These are phyloP conservation scores for Strigamia maritima DNA, from an alignment of 2,888 invertebrate species.

Conservation along the genomic window DNA sequence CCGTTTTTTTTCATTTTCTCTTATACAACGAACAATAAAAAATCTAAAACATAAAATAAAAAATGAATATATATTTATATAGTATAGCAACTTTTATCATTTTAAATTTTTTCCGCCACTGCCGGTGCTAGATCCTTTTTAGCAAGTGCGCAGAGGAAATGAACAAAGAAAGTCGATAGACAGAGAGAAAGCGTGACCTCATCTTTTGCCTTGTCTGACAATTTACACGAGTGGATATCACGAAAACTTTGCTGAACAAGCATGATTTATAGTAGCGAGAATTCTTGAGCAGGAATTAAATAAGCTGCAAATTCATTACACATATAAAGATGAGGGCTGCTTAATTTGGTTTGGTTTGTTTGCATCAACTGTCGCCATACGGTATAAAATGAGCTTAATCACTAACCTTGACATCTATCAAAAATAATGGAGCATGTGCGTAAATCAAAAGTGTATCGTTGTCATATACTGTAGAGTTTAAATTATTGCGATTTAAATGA, in stretches of 20 bases:
- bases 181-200: background rate
- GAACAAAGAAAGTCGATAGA: conserved; percentile 14
- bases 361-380: background rate
- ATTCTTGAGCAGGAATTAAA: background rate
- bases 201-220: conserved; percentile 6
- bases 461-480: background rate
- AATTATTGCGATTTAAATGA: background rate
- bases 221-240: conserved; percentile 15
- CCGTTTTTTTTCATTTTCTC: background rate
- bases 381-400: background rate
- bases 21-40: background rate
- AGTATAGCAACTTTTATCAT: background rate
- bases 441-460: background rate
- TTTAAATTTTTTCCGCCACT: background rate
- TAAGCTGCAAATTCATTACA: background rate
- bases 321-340: background rate
- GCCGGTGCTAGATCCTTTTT: background rate
- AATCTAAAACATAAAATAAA: background rate
- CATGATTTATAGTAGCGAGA: background rate
- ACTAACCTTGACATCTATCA: background rate
- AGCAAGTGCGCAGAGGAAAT: background rate
- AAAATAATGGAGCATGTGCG: background rate
- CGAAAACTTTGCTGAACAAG: background rate
- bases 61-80: background rate
- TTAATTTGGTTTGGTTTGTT: background rate